Percentiles rank a stretch among this genome's conserved stretches.
These are phyloP conservation scores for Lytechinus variegatus DNA, from an alignment of 35 echinoderm and acorn worm species.

Conservation along the genomic window DNA sequence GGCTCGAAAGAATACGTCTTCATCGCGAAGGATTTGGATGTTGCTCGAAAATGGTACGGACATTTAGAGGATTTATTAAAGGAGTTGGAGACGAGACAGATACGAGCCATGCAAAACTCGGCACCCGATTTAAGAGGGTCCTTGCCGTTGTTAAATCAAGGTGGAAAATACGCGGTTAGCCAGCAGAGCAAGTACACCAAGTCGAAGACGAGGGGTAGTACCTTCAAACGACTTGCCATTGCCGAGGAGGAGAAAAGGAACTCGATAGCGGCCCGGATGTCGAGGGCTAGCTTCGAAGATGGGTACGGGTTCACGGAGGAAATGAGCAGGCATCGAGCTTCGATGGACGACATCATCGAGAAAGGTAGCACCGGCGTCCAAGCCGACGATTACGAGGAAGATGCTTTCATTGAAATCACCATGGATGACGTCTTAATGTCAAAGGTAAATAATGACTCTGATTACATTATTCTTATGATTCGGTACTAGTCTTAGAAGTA, in stretches of 20 bases:
- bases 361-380: neutral
- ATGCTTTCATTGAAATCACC: constrained; percentile 24
- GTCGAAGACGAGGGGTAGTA: constrained; percentile 4
- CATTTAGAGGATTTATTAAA: constrained; percentile 39
- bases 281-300: constrained; percentile 33
- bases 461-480: neutral
- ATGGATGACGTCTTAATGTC: constrained; percentile 28
- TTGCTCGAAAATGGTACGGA: constrained; percentile 32
- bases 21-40: constrained; percentile 6
- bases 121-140: neutral
- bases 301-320: constrained; percentile 25
- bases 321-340: neutral
- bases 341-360: neutral
- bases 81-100: neutral
- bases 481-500: neutral
- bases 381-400: neutral
- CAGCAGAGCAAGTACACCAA: neutral
- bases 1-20: constrained; percentile 28
- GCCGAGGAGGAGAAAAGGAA: constrained; percentile 12
- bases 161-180: neutral
- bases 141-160: neutral
- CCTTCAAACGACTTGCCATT: constrained; percentile 41
- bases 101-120: neutral
- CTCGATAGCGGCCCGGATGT: constrained; percentile 43
- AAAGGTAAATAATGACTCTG: neutral